A percentile compares a stretch with the other conserved stretches of the same genome.
Conservation (phyloP, 2,888 invertebrate genomes). For the Andrena bucephala region DNA sequence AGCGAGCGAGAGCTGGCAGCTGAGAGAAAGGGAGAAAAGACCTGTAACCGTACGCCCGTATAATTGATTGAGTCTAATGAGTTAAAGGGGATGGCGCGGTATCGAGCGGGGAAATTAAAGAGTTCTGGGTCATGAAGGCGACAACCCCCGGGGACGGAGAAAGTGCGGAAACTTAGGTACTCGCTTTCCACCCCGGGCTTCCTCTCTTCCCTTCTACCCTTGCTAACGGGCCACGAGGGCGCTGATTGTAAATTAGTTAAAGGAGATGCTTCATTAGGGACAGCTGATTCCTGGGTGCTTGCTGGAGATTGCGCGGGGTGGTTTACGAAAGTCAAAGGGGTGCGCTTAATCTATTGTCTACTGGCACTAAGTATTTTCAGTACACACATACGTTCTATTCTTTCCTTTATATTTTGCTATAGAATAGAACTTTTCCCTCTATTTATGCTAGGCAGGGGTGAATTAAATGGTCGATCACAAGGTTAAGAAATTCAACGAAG, state of each 20-base stretch:
- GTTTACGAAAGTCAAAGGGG: not conserved
- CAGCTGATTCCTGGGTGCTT: slow-evolving; percentile 66
- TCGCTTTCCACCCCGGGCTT: slow-evolving; percentile 63
- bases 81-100: slow-evolving; percentile 79
- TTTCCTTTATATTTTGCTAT: too few species aligned
- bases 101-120: slow-evolving; percentile 79
- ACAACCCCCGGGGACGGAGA: slow-evolving; percentile 68
- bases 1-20: slow-evolving; percentile 28
- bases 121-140: slow-evolving; percentile 81
- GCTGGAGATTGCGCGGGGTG: not conserved
- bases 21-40: slow-evolving; percentile 65
- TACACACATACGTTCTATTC: too few species aligned
- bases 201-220: slow-evolving; percentile 42
- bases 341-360: not conserved
- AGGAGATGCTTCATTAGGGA: slow-evolving; percentile 83
- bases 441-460: too few species aligned
- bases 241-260: slow-evolving; percentile 84
- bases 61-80: slow-evolving; percentile 83
- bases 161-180: slow-evolving; percentile 80
- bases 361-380: too few species aligned
- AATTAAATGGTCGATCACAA: too few species aligned
- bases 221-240: slow-evolving; percentile 59
- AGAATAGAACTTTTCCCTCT: too few species aligned
- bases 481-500: too few species aligned
- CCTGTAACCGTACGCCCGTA: slow-evolving; percentile 72